Conservation (phyloP, 2,888 invertebrate genomes). For the Sphaeridia pumilis region DNA sequence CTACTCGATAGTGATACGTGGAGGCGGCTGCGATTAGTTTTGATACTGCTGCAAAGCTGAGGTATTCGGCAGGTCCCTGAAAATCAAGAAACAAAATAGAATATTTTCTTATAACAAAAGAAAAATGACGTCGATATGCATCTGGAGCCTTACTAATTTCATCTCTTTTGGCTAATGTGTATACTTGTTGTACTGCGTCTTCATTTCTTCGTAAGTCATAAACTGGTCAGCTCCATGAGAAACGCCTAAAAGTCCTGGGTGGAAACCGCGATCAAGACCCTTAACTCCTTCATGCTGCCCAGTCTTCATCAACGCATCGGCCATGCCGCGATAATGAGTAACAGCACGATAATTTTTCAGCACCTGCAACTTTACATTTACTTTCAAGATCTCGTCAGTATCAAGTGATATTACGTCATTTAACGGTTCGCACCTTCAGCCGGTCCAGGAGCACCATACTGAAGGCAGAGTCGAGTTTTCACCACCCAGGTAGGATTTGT, state of each 20-base stretch:
- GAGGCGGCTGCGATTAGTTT: constrained; percentile 84
- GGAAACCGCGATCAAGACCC: constrained; percentile 88
- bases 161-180: constrained; percentile 68
- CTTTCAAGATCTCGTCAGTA: neutral
- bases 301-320: constrained; percentile 81
- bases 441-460: constrained; percentile 54
- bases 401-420: neutral
- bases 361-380: constrained; percentile 2
- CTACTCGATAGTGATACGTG: constrained; percentile 97
- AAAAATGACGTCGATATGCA: neutral
- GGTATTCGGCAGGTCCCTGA: constrained; percentile 77
- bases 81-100: neutral
- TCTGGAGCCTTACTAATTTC: constrained; percentile 61
- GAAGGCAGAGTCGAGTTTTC: constrained; percentile 87
- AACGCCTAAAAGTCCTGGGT: constrained; percentile 94
- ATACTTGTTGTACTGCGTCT: constrained; percentile 76
- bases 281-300: constrained; percentile 78
- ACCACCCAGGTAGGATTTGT: constrained; percentile 99
- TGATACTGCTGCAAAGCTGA: constrained; percentile 83
- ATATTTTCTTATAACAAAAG: neutral
- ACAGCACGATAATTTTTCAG: constrained; percentile 40
- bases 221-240: constrained; percentile 98
- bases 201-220: constrained; percentile 98
- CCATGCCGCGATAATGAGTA: constrained; percentile 75
- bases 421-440: constrained; percentile 13